Base-by-base conservation (phyloP, 1,140 invertebrate genomes). In the Cylas formicarius region DNA sequence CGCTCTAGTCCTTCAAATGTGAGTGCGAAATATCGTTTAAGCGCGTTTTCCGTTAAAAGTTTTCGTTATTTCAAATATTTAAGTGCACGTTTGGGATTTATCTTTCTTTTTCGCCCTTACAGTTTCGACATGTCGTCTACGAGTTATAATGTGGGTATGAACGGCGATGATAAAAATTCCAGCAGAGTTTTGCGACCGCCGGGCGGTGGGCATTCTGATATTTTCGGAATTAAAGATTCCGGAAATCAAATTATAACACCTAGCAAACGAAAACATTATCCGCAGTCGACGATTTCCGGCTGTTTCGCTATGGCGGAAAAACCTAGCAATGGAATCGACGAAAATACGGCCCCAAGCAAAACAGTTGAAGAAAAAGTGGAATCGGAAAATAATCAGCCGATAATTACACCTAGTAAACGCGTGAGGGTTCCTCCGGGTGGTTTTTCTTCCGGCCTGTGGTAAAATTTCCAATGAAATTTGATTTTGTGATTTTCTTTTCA, bases 371-470 rank as follows among this genome's bases (percentile, higher is more conserved):
- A 55, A 29, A 8, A 31, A 26, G 38, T 53, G 8, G 31, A 27
- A 24, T 22, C 34, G 20, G 24, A 26, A 13, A 19, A 26, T 31
- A 18, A 16, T 11, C 7, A 26, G 18, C 24, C 24, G 8, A 8
- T 32, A 20, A 11, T 5, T 36, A 21, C 36, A 39, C 11, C 13
- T 11, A 34, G 33, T 29, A 34, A 48, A 35, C 44, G 55, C 32
- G 57, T 48, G 20, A 46, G 61, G 10, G 50, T 61, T 17, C 61
- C 61, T 22, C 61, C 61, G 9, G 61, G 61, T 45, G 61, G 61
- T 14, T 61, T 50, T 38, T 63, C 61, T 1, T 48, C 58, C 31
- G 53, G 51, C 18, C 48, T 63, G n/a, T 63, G 61, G 61, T 63
- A 57, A 59, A 46, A 21, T 44, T 40, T 50, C 4, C 6, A 44